Percentiles rank a stretch among this genome's conserved stretches.
phyloP scores from a whole-genome alignment of 2,888 invertebrate genomes.

The Enchytraeus crypticus region DNA sequence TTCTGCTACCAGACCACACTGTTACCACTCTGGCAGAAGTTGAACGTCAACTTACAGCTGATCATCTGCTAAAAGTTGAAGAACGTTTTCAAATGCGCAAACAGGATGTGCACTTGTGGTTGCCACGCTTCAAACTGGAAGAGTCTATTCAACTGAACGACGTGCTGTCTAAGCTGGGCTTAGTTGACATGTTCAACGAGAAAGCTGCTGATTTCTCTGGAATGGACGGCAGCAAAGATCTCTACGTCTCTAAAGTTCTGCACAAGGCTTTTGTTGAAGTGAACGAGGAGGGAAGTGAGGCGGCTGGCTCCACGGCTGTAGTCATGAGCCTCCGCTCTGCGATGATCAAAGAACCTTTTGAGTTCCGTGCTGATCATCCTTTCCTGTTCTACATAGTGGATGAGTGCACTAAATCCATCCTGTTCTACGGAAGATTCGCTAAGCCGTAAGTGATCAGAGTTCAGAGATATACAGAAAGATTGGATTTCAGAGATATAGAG shows the following conservation, averaged over 20 bases:
- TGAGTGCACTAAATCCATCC: slow-evolving; percentile 12
- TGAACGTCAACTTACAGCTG: slow-evolving; percentile 10
- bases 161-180: slow-evolving; percentile 19
- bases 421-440: slow-evolving; percentile 21
- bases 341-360: not conserved
- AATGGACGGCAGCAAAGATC: slow-evolving; percentile 28
- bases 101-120: slow-evolving; percentile 14
- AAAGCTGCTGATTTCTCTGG: slow-evolving; percentile 37
- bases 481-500: too few relatives aligned
- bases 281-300: slow-evolving; percentile 34
- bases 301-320: slow-evolving; percentile 32
- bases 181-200: slow-evolving; percentile 27
- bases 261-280: slow-evolving; percentile 43
- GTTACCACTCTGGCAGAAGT: slow-evolving; percentile 4
- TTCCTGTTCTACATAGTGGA: slow-evolving; percentile 27
- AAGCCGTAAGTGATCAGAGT: not conserved
- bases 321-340: not conserved
- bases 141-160: slow-evolving; percentile 17
- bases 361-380: slow-evolving; percentile 22
- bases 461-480: too few relatives aligned
- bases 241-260: slow-evolving; percentile 35
- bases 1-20: slow-evolving; percentile 2
- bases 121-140: slow-evolving; percentile 28
- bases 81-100: slow-evolving; percentile 5
- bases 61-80: slow-evolving; percentile 3